These are phyloP conservation scores for Apodemus sylvaticus DNA, from an alignment of 2,113 vertebrate genomes.

Conservation along the genomic window DNA sequence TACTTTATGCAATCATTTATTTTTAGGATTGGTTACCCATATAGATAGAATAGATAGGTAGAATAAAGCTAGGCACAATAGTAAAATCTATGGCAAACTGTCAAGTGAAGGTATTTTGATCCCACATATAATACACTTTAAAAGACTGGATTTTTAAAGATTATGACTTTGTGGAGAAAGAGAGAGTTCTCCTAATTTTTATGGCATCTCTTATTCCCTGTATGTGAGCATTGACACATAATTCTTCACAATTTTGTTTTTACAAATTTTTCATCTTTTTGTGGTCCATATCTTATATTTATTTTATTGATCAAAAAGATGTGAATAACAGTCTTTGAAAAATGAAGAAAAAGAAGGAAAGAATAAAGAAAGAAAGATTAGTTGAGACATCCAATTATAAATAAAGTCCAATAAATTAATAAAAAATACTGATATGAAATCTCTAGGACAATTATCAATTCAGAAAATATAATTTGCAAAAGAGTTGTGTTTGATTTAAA, in stretches of 20 bases:
- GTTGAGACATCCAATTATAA: neutral
- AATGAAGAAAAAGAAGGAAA: neutral
- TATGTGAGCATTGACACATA: neutral
- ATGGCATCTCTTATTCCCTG: neutral
- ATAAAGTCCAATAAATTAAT: neutral
- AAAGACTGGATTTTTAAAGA: neutral
- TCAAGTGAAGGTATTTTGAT: neutral
- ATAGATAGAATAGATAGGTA: no score
- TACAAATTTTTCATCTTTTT: neutral
- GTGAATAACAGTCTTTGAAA: neutral
- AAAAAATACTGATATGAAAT: neutral
- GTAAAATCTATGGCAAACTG: neutral
- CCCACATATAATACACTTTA: neutral
- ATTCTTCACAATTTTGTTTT: neutral
- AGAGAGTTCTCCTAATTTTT: neutral
- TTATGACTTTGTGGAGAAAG: neutral
- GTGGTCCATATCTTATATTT: neutral
- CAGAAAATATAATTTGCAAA: neutral
- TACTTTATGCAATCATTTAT: no score
- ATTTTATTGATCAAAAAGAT: neutral
- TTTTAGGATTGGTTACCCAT: accelerated
- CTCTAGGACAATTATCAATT: neutral
- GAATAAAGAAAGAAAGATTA: neutral
- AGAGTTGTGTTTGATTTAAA: neutral
- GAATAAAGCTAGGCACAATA: neutral